phyloP scores from a whole-genome alignment of 2,797 vertebrate species.

The Phyllotis vaccarum region DNA sequence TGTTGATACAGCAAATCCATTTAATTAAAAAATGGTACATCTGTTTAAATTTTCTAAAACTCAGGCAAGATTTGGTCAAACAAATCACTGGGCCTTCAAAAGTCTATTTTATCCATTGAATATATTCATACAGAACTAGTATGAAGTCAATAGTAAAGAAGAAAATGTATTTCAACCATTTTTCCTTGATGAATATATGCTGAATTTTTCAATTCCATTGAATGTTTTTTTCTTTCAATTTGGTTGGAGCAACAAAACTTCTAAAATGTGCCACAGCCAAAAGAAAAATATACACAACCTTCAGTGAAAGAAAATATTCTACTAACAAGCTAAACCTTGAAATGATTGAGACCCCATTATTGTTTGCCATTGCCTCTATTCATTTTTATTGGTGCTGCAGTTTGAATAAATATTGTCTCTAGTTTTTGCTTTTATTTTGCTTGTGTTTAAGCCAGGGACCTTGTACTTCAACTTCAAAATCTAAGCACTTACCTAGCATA shows the following conservation, averaged over 20 bases:
- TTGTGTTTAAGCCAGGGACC: background rate
- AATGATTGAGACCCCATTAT: background rate
- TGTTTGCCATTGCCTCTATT: constrained; percentile 4
- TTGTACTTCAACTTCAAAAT: constrained; percentile 50
- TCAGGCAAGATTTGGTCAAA: constrained; percentile 72
- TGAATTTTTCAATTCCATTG: constrained; percentile 20
- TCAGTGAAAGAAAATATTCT: constrained; percentile 60
- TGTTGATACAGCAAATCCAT: constrained; percentile 70
- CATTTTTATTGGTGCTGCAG: constrained; percentile 22
- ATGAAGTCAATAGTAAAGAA: constrained; percentile 51
- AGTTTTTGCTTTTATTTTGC: constrained; percentile 59
- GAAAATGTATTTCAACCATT: constrained; percentile 62
- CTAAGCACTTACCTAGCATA: background rate
- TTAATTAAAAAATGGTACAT: constrained; percentile 65
- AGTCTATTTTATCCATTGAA: constrained; percentile 48
- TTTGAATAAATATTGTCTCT: constrained; percentile 60
- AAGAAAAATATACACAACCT: constrained; percentile 36
- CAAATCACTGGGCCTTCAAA: constrained; percentile 77
- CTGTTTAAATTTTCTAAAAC: constrained; percentile 72
- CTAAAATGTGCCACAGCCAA: constrained; percentile 29
- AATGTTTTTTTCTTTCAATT: constrained; percentile 33
- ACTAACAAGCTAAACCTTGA: constrained; percentile 38
- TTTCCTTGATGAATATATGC: constrained; percentile 44
- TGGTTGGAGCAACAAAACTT: constrained; percentile 38
- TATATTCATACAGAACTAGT: constrained; percentile 52